phyloP scores from a whole-genome alignment of 2,888 invertebrate genomes.

The Altica lythri region DNA sequence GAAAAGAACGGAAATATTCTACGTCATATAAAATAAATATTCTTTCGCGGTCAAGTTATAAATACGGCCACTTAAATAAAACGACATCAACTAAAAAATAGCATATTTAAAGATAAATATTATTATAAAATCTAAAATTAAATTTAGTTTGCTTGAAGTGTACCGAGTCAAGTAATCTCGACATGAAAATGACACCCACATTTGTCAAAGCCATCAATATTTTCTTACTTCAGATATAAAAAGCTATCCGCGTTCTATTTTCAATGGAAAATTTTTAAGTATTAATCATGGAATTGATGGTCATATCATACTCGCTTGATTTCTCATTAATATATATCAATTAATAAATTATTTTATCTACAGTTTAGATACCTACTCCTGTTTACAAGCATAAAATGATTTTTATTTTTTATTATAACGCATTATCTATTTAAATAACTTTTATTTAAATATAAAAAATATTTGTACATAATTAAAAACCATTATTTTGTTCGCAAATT shows the following conservation, averaged over 20 bases:
- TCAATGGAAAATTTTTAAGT: conserved; percentile 7
- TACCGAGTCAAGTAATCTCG: conserved; percentile 29
- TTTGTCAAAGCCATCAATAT: conserved; percentile 40
- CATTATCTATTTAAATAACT: too few relatives aligned
- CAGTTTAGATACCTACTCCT: too few relatives aligned
- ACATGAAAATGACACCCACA: conserved; percentile 37
- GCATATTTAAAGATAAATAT: conserved; percentile 29
- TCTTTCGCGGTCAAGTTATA: neutral
- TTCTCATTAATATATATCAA: too few relatives aligned
- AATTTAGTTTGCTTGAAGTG: conserved; percentile 29
- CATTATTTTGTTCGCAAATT: too few relatives aligned
- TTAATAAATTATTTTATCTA: too few relatives aligned
- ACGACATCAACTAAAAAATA: neutral
- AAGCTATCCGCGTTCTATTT: conserved; percentile 17
- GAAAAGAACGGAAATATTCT: too few relatives aligned
- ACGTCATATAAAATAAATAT: too few relatives aligned
- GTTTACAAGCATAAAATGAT: too few relatives aligned
- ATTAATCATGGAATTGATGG: neutral
- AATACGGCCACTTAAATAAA: neutral
- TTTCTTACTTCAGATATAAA: conserved; percentile 30
- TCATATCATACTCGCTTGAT: too few relatives aligned
- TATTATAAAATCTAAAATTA: conserved; percentile 33
- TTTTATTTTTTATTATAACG: too few relatives aligned
- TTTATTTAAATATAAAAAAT: too few relatives aligned
- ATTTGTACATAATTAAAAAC: too few relatives aligned